phyloP scores from a whole-genome alignment of 2,888 invertebrate genomes.

The Clanis bilineata region DNA sequence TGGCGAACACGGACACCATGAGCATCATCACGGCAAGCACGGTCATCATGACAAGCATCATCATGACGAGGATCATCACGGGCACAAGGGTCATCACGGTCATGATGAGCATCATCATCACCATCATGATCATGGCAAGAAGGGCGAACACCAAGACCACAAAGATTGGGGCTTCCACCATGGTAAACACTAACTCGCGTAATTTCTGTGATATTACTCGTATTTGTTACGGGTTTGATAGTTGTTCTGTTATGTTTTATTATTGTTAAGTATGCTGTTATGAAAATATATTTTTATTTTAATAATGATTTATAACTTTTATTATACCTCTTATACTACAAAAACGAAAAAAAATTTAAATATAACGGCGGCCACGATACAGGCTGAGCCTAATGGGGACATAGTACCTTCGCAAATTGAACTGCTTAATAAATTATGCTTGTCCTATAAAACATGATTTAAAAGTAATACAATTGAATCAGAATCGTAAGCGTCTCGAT shows the following conservation, averaged over 20 bases:
- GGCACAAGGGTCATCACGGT: constrained; percentile 77
- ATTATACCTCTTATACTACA: background rate
- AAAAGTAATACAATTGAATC: too few species aligned
- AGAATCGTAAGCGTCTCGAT: too few species aligned
- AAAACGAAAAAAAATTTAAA: background rate
- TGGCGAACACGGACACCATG: constrained; percentile 68
- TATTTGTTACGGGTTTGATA: constrained; percentile 51
- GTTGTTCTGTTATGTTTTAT: constrained; percentile 44
- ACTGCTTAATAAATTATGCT: too few species aligned
- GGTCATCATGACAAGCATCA: constrained; percentile 76
- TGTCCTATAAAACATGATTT: too few species aligned
- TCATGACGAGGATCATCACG: constrained; percentile 69
- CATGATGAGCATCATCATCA: constrained; percentile 75
- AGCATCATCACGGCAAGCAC: constrained; percentile 73
- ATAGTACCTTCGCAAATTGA: too few species aligned
- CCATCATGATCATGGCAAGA: constrained; percentile 77
- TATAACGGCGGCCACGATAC: too few species aligned
- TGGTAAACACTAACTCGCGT: constrained; percentile 66
- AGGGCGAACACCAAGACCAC: constrained; percentile 71
- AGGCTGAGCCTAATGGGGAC: too few species aligned
- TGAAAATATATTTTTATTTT: constrained; percentile 26
- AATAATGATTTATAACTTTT: background rate
- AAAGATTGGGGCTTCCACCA: constrained; percentile 76
- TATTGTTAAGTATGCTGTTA: constrained; percentile 33
- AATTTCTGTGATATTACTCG: constrained; percentile 65